Evolutionary conservation across 2,113 vertebrate genomes (phyloP).

Genomic region (Suncus etruscus): DNA sequence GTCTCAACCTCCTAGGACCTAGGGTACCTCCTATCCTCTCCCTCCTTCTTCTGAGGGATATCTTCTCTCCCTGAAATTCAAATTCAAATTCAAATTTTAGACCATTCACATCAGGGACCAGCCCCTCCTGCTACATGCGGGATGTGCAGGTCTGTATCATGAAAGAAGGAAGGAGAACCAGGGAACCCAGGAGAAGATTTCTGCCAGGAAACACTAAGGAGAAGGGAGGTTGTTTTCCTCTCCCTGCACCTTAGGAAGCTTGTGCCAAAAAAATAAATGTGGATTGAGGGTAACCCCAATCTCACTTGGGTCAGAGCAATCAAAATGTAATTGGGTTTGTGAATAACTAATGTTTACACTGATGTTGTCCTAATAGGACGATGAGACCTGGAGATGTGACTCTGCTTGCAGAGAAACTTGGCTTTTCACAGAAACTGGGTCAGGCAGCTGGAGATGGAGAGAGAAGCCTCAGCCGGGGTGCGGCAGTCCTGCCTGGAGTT

Average conservation of each 20-base stretch:
- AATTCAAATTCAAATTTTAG: neutral
- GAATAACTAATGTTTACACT: constrained; percentile 84
- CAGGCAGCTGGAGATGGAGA: constrained; percentile 23
- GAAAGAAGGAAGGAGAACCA: neutral
- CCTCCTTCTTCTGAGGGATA: neutral
- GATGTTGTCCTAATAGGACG: constrained; percentile 75
- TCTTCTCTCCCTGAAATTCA: neutral
- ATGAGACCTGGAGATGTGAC: constrained; percentile 70
- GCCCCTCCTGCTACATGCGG: neutral
- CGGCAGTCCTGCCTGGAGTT: neutral
- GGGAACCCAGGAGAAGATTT: neutral
- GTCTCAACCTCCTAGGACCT: too few relatives aligned
- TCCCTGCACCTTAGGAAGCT: constrained; percentile 40
- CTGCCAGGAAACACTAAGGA: neutral
- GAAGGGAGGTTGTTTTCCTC: constrained; percentile 55
- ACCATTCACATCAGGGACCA: too few relatives aligned
- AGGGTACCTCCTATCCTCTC: neutral
- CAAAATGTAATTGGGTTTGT: constrained; percentile 85
- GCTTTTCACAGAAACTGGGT: constrained; percentile 70
- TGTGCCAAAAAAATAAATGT: constrained; percentile 76
- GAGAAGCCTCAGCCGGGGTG: neutral
- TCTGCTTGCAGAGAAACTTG: constrained; percentile 29
- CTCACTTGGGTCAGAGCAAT: constrained; percentile 82
- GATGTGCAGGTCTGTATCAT: too few relatives aligned
- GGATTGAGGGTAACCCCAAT: constrained; percentile 82